A percentile compares a stretch with the other conserved stretches of the same genome.
Conservation (phyloP, 2,888 invertebrate genomes). For the Sarcophaga rosellei region DNA sequence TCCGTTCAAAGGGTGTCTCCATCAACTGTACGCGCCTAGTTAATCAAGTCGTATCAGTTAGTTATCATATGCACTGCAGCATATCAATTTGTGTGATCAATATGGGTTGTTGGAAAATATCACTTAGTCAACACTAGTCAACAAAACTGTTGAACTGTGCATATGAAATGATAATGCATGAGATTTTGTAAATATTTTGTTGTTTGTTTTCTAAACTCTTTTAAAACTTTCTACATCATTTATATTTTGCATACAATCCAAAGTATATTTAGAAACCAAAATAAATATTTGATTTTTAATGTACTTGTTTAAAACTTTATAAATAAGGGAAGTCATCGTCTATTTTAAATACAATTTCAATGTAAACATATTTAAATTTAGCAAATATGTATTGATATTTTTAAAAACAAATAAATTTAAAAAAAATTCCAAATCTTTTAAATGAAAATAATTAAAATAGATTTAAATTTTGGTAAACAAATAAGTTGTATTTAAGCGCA, state of each 20-base stretch:
- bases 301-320: not conserved
- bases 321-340: not conserved
- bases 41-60: conserved; percentile 27
- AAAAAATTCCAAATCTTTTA: no score
- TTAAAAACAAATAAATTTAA: no score
- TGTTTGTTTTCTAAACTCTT: no score
- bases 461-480: no score
- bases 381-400: no score
- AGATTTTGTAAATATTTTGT: not conserved
- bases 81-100: conserved; percentile 2
- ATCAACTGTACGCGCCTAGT: not conserved
- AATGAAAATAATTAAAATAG: no score
- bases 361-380: not conserved
- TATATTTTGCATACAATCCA: not conserved
- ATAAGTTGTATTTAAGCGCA: no score
- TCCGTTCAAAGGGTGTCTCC: not conserved
- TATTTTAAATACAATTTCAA: not conserved
- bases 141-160: conserved; percentile 4
- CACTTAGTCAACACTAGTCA: conserved; percentile 16
- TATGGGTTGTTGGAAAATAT: not conserved
- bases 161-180: no score
- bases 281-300: not conserved
- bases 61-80: not conserved
- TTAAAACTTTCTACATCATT: not conserved
- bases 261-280: not conserved